phyloP scores from a whole-genome alignment of 1,140 invertebrate species.

The Papilio dardanus region DNA sequence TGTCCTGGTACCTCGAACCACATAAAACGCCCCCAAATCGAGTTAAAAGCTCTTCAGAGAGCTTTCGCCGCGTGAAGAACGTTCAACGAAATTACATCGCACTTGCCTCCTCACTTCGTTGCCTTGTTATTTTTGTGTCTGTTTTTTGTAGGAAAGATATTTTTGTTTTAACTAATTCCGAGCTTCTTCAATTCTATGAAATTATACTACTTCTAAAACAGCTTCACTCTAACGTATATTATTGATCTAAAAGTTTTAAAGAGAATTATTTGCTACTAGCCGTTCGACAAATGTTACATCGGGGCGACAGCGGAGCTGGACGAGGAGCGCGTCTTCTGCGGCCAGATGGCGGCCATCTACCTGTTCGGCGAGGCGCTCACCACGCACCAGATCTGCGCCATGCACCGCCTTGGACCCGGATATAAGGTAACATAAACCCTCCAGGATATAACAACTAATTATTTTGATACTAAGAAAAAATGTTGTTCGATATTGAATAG shows the following conservation, averaged over 20 bases:
- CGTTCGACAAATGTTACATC: conserved; percentile 99
- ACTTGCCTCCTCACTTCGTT: background rate
- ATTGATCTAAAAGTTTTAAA: background rate
- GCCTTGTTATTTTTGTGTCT: conserved; percentile 1
- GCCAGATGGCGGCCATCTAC: conserved; percentile 99
- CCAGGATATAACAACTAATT: background rate
- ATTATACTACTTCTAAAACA: background rate
- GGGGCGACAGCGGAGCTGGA: conserved; percentile 97
- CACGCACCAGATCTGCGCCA: conserved; percentile 98
- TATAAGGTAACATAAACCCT: conserved; percentile 92
- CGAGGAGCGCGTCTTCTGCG: conserved; percentile 98
- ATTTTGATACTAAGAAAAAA: background rate
- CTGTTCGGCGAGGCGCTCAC: conserved; percentile 98
- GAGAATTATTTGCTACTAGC: conserved; percentile 81
- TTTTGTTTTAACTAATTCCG: background rate
- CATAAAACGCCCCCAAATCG: conserved; percentile 25
- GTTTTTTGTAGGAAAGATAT: background rate
- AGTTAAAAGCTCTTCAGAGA: conserved; percentile 25
- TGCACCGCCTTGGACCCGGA: conserved; percentile 97
- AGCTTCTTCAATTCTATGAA: background rate
- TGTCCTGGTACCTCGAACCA: conserved; percentile 1
- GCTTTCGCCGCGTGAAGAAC: background rate
- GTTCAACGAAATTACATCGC: conserved; percentile 19
- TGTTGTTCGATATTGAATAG: too few species aligned
- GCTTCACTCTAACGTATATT: too few species aligned